Conservation (phyloP, 1,140 invertebrate species). For the Apis florea region DNA sequence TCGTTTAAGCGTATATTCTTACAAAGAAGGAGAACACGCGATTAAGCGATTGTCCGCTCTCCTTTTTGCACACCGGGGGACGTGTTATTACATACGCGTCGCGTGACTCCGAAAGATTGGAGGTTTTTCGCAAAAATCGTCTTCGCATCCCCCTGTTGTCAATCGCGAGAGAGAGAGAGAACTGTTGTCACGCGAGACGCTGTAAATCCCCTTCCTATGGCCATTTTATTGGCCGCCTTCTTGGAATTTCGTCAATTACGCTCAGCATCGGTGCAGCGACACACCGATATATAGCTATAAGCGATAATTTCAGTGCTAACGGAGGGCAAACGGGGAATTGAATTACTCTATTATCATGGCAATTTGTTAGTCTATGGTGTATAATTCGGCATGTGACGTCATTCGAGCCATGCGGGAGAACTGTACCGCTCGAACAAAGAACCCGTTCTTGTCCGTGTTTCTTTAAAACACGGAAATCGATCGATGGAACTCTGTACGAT, state of each 20-base stretch:
- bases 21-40: neutral
- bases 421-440: constrained; percentile 23
- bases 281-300: neutral
- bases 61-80: neutral
- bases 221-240: constrained; percentile 37
- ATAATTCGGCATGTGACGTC: constrained; percentile 39
- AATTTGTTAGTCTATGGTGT: constrained; percentile 42
- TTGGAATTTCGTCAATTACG: constrained; percentile 52
- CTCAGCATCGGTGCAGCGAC: constrained; percentile 14
- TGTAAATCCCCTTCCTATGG: constrained; percentile 17
- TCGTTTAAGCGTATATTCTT: neutral
- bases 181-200: constrained; percentile 47
- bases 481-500: neutral
- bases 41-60: constrained; percentile 14
- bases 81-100: constrained; percentile 5
- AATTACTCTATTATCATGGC: constrained; percentile 41
- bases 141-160: neutral
- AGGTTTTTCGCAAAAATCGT: neutral
- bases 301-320: constrained; percentile 46
- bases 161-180: neutral
- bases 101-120: neutral
- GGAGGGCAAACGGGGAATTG: constrained; percentile 36
- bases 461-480: constrained; percentile 22
- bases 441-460: constrained; percentile 1
- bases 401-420: constrained; percentile 12